Evolutionary conservation across 2,113 vertebrate species (phyloP), one percentile per base, ranked within the genome.

Genomic region (Arothron firmamentum): DNA sequence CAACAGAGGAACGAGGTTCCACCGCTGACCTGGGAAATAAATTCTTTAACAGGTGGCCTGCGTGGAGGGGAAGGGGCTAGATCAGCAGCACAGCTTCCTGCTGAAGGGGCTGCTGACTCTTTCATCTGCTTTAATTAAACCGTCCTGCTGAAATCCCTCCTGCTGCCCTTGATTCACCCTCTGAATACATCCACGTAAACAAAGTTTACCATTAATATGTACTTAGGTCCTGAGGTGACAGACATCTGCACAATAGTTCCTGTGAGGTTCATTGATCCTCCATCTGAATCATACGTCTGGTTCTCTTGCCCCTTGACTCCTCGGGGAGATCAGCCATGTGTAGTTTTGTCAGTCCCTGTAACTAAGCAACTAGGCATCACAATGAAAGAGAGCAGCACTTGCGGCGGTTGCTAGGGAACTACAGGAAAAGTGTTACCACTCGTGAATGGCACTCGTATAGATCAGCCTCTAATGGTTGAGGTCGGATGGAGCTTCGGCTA

Each of bases 361-460:
- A 79, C 91, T 87, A 88, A 90, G 91, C 90, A 91, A 92, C 90
- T 87, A 85, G 88, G 84, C 64, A 81, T 80, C 88, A 90, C 83
- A 87, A 87, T 84, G 80, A 76, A 80, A 83, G 79, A 77, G 85
- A 84, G 69, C 82, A 72, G 75, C 50, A 84, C 88, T 89, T 81
- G 84, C 70, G 82, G 88, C 80, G 75, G 91, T 92, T 92, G 91
- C 91, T 92, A 92, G 88, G 91, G 88, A 92, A 92, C 91, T 88
- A 87, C 84, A 70, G 67, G 82, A 84, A 84, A 83, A 89, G 89
- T 85, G 86, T 88, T 90, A 84, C 84, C 88, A 86, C 85, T 90
- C 85, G 84, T 87, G 86, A 86, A 65, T 51, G 72, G 75, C 58
- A 75, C 82, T 81, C 81, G 74, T 69, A 89, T 90, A 89, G 88